A percentile compares a stretch with the other conserved stretches of the same genome.
Evolutionary conservation across 2,113 vertebrate genomes (phyloP).

Genomic region (Ranitomeya imitator): DNA sequence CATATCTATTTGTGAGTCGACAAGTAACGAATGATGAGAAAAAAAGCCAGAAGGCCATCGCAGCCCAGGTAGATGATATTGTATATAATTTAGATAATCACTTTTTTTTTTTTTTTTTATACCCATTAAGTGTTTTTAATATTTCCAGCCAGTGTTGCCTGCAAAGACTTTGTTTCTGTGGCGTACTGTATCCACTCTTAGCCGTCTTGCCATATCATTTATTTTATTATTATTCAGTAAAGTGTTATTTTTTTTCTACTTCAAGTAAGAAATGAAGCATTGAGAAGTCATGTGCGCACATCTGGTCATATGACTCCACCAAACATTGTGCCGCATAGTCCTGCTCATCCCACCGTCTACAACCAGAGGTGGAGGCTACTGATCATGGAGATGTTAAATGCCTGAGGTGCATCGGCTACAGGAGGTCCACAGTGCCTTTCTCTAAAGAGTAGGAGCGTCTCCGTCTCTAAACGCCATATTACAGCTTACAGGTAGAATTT

Average conservation of each 20-base stretch:
- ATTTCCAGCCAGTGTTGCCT: constrained; percentile 77
- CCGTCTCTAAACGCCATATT: not conserved
- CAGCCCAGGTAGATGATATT: constrained; percentile 70
- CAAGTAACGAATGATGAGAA: constrained; percentile 75
- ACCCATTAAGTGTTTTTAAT: constrained; percentile 73
- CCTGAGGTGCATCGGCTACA: not conserved
- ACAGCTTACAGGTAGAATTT: not conserved
- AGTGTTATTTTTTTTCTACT: constrained; percentile 63
- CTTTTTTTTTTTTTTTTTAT: constrained; percentile 64
- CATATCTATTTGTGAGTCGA: constrained; percentile 52
- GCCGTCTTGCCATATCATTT: constrained; percentile 71
- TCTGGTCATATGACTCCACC: constrained; percentile 1
- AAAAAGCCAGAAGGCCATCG: constrained; percentile 67
- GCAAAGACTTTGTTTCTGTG: constrained; percentile 73
- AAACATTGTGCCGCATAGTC: constrained; percentile 63
- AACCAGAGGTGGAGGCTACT: not conserved
- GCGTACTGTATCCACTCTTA: constrained; percentile 72
- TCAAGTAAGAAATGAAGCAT: constrained; percentile 21
- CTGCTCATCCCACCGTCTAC: constrained; percentile 37
- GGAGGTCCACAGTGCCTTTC: constrained; percentile 39
- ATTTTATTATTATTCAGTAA: constrained; percentile 67
- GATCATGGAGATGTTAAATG: too few relatives aligned
- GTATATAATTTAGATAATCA: constrained; percentile 77
- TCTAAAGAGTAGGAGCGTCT: not conserved
- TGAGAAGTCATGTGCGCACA: too few relatives aligned